Base-by-base conservation (phyloP, 2,888 invertebrate genomes). In the Tipula vernalis region DNA sequence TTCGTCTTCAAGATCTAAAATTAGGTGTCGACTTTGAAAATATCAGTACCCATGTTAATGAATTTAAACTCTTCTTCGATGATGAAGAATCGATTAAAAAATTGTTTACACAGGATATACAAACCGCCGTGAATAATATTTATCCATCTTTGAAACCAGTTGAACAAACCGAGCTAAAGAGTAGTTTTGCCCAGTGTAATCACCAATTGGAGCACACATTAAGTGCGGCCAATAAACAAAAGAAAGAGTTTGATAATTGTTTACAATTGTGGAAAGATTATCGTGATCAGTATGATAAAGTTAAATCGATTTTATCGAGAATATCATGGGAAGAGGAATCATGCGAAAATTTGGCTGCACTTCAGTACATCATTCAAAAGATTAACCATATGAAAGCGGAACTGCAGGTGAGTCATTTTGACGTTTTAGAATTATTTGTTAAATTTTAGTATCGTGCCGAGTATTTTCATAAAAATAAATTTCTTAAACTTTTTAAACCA, bases 11-110 rank as follows among this genome's bases (percentile, higher is more conserved):
- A 88, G 94, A 95, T 89, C 95, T 95, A 88, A 96, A 96, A 89
- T 95, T 96, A 88, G 98, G 98, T 13, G 95, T 98, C 5, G 96
- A 98, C 90, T 98, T 97, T 89, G 96, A 96, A 89, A 96, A 96
- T 88, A 95, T 98, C 8, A 93, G 95, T 86, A 93, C 94, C 6
- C 96, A 97, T 89, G 92, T 98, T 36, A 96, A 97, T 90, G 96
- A 97, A 89, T 97, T 97, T 90, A 97, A 96, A 91, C 94, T 95
- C 57, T 97, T 96, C 94, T 97, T 97, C 90, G 94, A 95, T 88
- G 95, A 95, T 83, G 96, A 97, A 89, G 93, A 94, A 0, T 93
- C 94, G 36, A 95, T 96, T 90, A 95, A 95, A 87, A 96, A 96
- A 89, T 92, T 97, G 88, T 95, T 97, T 5, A 95, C 96, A 1